Evolutionary conservation across 2,113 vertebrate species (phyloP), one percentile per base, ranked within the genome.

Genomic region (Fulmarus glacialis): DNA sequence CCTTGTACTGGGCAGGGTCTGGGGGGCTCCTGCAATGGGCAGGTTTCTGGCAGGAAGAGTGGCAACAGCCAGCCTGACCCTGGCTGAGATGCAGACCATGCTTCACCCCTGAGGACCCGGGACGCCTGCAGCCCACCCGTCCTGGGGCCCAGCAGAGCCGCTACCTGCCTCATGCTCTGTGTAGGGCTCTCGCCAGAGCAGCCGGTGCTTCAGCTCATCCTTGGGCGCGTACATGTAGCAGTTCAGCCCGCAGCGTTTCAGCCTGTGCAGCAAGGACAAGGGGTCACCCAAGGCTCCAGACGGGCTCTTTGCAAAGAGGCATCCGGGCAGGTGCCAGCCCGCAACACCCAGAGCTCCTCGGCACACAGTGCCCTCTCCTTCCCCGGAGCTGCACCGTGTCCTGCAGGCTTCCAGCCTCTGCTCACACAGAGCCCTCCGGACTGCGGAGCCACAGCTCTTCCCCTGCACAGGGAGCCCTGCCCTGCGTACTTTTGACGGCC

Each of bases 131-230:
- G 77, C 85, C 90, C 87, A 58, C 73, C 62, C 45, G 0, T 6
- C 1, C 30, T 3, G 50, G 95, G 74, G 55, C 79, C 86, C 94
- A 84, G 73, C 91, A 87, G 96, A 95, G 89, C 70, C 70, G 5
- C 50, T 98, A 99, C 99, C 98, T 96, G 99, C 98, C 95, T 99
- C 99, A 29, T 98, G 99, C 16, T 98, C 96, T 27, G 99, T 98
- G 96, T 99, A 99, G 81, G 99, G 98, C 97, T 99, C 99, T 79
- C 99, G 97, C 99, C 99, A 99, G 82, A 99, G 81, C 94, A 99
- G 97, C 42, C 99, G 98, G 97, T 99, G 99, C 94, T 99, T 99
- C 87, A 99, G 98, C 97, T 99, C 99, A 3, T 99, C 99, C 97
- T 99, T 99, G 55, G 99, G 99, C 0, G 98, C 99, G 0, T 99